Evolutionary conservation across 2,888 invertebrate species (phyloP).

Genomic region (Dorcus hopei): DNA sequence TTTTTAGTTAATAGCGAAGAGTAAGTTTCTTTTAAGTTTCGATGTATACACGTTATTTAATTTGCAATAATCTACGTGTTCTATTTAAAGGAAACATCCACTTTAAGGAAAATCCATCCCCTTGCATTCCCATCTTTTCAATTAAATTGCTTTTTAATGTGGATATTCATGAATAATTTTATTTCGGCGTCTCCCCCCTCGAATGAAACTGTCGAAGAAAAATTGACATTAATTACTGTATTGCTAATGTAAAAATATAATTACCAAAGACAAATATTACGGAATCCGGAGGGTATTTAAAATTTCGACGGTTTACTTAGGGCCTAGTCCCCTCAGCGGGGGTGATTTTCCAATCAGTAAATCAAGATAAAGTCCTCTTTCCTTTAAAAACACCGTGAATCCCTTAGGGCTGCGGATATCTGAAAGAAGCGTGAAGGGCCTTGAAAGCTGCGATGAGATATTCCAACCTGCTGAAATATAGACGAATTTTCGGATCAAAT

Average conservation of each 20-base stretch:
- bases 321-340: constrained; percentile 25
- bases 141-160: too few species aligned
- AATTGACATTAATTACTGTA: constrained; percentile 5
- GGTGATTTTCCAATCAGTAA: constrained; percentile 40
- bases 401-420: constrained; percentile 30
- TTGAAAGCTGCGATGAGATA: constrained; percentile 28
- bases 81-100: too few species aligned
- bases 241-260: constrained; percentile 5
- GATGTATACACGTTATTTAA: too few species aligned
- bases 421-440: constrained; percentile 28
- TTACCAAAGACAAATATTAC: constrained; percentile 13
- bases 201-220: neutral
- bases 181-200: neutral
- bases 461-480: constrained; percentile 32
- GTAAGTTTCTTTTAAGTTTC: too few species aligned
- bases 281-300: constrained; percentile 16
- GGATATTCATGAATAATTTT: neutral
- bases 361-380: constrained; percentile 40
- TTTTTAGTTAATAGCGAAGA: constrained; percentile 4
- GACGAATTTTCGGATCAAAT: constrained; percentile 35
- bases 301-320: constrained; percentile 25
- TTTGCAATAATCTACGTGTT: too few species aligned
- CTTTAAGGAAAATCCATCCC: neutral
- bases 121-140: too few species aligned
- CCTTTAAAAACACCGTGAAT: constrained; percentile 39